Base-by-base conservation (phyloP, 2,888 invertebrate species). In the Troides oblongomaculatus region DNA sequence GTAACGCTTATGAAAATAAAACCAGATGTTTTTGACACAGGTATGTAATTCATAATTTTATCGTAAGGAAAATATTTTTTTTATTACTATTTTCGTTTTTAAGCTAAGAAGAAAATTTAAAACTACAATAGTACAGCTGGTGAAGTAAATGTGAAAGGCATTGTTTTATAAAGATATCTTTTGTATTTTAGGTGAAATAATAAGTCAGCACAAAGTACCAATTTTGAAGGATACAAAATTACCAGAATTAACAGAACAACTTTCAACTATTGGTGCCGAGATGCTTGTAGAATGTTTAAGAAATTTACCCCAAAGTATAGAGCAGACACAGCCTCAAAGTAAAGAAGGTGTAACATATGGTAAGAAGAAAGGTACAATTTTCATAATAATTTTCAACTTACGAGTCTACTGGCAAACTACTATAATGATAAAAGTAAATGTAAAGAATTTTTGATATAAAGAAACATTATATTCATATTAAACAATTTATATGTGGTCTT, bases 1-100 rank as follows among this genome's bases (percentile, higher is more conserved):
- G 94, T 99, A 17, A 95, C 97, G 21, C 94, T 99, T 61, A 98
- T 98, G 96, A 95, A 94, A 88, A 96, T 99, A 73, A 94, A 94
- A 83, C 95, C 98, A 50, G 93, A 96, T 78, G 93, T 94, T 84
- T 97, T 97, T 92, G 97, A 97, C 93, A 90, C 96, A 75, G 97
- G 97, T 77, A 93, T 62, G 39, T 56, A 36, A 43, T n/a, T 53
- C 43, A 53, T 53, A 18, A n/a, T n/a, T 5, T 53, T n/a, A 17
- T 18, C 18, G 2, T 18, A 53, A n/a, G 6, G 6, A 53, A 5
- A 50, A 17, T 0, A 14, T 18, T 2, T 2, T 50, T n/a, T 53
- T 18, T n/a, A 12, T n/a, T 53, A 50, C 1, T 12, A n/a, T 53
- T n/a, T 53, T n/a, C n/a, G 2, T 53, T 7, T n/a, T n/a, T 7